These are phyloP conservation scores for Adoxophyes honmai DNA, from an alignment of 1,140 invertebrate genomes.

Conservation along the genomic window DNA sequence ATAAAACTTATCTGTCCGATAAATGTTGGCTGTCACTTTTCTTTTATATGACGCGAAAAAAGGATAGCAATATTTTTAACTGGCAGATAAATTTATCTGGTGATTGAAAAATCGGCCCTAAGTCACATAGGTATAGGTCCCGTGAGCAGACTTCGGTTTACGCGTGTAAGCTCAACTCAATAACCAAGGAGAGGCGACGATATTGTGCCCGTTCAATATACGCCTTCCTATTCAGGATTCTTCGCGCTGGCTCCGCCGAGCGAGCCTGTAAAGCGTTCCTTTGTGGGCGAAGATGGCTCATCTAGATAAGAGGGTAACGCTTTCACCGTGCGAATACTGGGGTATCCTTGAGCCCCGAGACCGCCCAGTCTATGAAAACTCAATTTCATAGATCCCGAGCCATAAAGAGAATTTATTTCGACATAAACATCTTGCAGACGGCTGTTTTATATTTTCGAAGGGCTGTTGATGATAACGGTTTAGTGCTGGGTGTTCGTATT, in stretches of 20 bases:
- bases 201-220: constrained; percentile 15
- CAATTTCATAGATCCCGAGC: constrained; percentile 3
- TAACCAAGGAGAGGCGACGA: constrained; percentile 2
- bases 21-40: too few species aligned
- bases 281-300: constrained; percentile 53
- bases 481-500: too few species aligned
- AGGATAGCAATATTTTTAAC: too few species aligned
- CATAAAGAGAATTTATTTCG: constrained; percentile 10
- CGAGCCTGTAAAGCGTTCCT: constrained; percentile 19
- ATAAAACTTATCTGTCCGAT: too few species aligned
- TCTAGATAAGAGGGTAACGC: constrained; percentile 65
- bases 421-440: not conserved
- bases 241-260: not conserved
- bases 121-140: too few species aligned
- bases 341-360: constrained; percentile 9
- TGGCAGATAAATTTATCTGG: too few species aligned
- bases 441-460: not conserved
- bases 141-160: too few species aligned
- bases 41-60: too few species aligned
- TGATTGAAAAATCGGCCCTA: too few species aligned
- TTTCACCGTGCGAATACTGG: constrained; percentile 34
- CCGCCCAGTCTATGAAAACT: not conserved
- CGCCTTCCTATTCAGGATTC: constrained; percentile 1
- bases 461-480: too few species aligned
- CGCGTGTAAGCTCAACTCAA: not conserved